A percentile compares a stretch with the other conserved stretches of the same genome.
These are phyloP conservation scores for Noturus placidus DNA, from an alignment of 2,113 vertebrate species.

Conservation along the genomic window DNA sequence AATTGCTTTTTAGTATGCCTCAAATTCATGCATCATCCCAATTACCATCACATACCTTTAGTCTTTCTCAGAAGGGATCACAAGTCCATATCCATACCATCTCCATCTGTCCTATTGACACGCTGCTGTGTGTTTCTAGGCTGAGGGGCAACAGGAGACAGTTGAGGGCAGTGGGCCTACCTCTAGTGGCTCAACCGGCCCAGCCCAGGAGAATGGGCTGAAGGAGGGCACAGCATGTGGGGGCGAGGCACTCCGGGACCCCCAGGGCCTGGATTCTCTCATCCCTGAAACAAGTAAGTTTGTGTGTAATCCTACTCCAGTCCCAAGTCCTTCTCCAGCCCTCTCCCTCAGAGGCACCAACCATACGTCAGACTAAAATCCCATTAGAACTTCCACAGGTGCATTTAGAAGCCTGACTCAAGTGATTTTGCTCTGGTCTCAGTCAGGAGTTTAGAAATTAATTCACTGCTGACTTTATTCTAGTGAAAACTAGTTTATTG, in stretches of 20 bases:
- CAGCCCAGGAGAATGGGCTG: conserved; percentile 80
- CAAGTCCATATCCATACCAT: conserved; percentile 30
- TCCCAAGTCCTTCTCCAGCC: neutral
- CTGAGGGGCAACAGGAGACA: conserved; percentile 79
- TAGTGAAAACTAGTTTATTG: neutral
- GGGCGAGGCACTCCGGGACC: conserved; percentile 78
- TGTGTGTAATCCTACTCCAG: conserved; percentile 31
- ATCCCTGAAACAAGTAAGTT: conserved; percentile 98
- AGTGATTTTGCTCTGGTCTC: neutral
- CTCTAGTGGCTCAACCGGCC: conserved; percentile 68
- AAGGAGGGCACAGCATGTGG: conserved; percentile 71
- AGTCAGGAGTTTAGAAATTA: neutral
- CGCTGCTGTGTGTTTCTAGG: conserved; percentile 80
- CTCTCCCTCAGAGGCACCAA: neutral
- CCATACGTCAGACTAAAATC: neutral
- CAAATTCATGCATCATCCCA: conserved; percentile 12
- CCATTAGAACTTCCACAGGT: neutral
- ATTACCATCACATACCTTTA: neutral
- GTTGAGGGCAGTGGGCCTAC: conserved; percentile 70
- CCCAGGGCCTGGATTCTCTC: conserved; percentile 82
- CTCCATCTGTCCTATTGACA: conserved; percentile 59
- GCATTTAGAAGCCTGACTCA: neutral
- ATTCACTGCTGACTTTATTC: neutral
- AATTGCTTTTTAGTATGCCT: neutral
- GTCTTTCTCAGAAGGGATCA: neutral